Base-by-base conservation (phyloP, 37 sponge, comb jelly and placozoan genomes). In the Agelas oroides region DNA sequence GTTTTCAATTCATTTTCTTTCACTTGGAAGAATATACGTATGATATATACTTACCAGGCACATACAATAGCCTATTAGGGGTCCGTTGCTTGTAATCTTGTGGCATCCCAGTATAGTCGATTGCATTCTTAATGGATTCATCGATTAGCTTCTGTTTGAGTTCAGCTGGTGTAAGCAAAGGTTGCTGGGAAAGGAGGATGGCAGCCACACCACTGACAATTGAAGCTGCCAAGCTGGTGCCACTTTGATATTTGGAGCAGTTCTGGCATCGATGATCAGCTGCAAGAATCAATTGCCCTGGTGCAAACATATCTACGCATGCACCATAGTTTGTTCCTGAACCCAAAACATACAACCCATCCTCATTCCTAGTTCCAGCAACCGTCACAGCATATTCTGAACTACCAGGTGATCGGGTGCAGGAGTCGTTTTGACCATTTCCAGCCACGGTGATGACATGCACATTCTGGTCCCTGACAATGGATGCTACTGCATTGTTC, bases 241-340 rank as follows among this genome's bases (percentile, higher is more conserved):
- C 83, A 64, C 77, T 82, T 25, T 28, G 52, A 2, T 41, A 31
- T 24, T 34, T 21, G 17, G 63, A 59, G 25, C 84, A 74, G 58
- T 61, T 62, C 21, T 73, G 59, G 65, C 84, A 73, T 28, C 24
- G 32, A 58, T 60, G 25, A 38, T 61, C 53, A 74, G 84, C 84
- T 14, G 63, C 75, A 8, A 62, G 46, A 62, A 83, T 39, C 20
- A 17, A 24, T 24, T 69, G 46, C 37, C 78, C 89, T 55, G 89
- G 89, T 40, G 89, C 83, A 76, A 88, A 71, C 34, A 88, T 80
- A 68, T 82, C 78, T 23, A 88, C 89, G 53, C 89, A 88, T 19
- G 38, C 23, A 21, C 89, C 89, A 30, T 31, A 69, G 41, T 82
- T 82, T 24, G 89, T 88, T 23, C 71, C 66, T 8, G 3, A 3